phyloP scores from a whole-genome alignment of 1,140 invertebrate genomes.

The Psix sp. region DNA sequence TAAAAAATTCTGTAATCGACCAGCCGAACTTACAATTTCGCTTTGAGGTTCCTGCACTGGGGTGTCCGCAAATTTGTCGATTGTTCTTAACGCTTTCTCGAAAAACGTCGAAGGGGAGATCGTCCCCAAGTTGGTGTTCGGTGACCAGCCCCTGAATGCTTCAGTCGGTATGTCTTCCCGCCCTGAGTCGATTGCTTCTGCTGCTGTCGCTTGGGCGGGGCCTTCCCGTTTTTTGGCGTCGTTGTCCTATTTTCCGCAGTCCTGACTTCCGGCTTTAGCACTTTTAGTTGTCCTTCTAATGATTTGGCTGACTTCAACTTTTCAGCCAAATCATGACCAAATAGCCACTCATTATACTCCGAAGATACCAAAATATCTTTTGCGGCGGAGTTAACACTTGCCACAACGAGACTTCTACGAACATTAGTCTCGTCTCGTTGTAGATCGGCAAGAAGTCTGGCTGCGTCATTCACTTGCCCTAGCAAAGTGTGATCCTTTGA shows the following conservation, averaged over 20 bases:
- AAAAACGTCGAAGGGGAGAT: background rate
- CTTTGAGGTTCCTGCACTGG: too few relatives aligned
- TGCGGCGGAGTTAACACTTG: background rate
- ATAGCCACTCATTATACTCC: background rate
- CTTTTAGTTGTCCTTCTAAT: background rate
- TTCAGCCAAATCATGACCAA: constrained; percentile 6
- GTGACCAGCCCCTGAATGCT: background rate
- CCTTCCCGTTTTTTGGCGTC: background rate
- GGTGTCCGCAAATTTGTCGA: too few relatives aligned
- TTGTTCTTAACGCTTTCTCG: background rate
- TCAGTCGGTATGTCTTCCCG: background rate
- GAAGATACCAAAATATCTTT: background rate
- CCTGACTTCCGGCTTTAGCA: background rate
- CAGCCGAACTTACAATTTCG: too few relatives aligned
- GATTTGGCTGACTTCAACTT: background rate
- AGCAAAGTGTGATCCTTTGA: background rate
- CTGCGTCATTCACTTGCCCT: constrained; percentile 14
- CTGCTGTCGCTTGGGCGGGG: background rate
- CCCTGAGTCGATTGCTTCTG: background rate
- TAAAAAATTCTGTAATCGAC: too few relatives aligned
- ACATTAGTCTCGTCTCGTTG: constrained; percentile 11
- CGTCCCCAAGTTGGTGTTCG: background rate
- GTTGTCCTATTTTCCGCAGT: background rate
- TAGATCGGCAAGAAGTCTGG: constrained; percentile 12
- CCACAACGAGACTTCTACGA: constrained; percentile 16